Conservation (phyloP, 2,113 vertebrate genomes). For the Corythornis cristatus region DNA sequence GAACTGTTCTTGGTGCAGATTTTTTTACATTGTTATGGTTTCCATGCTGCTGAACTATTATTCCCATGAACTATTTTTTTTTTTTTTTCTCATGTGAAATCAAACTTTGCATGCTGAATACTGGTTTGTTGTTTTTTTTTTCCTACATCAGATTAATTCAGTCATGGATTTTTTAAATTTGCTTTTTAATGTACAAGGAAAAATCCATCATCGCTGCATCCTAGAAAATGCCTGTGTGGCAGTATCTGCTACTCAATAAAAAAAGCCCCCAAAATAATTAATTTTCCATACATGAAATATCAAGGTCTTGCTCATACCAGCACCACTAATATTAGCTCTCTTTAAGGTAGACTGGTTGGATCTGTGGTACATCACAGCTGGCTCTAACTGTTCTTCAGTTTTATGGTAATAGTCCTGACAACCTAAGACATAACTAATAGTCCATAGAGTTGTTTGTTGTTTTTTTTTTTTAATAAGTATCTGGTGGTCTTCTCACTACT, state of each 20-base stretch:
- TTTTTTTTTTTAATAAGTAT: background rate
- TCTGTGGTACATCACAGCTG: background rate
- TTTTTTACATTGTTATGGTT: background rate
- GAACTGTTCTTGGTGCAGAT: rapidly evolving
- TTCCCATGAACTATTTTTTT: too few relatives aligned
- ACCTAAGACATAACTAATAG: background rate
- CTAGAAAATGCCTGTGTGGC: background rate
- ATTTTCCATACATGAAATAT: background rate
- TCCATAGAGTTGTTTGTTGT: too few relatives aligned
- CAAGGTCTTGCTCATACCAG: background rate
- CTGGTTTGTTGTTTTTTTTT: background rate
- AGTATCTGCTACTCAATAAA: background rate
- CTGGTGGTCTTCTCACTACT: background rate
- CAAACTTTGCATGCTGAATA: background rate
- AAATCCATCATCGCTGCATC: background rate
- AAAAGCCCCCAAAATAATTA: background rate
- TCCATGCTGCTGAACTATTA: background rate
- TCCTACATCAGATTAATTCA: background rate
- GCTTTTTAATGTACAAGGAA: background rate
- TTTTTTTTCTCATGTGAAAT: background rate
- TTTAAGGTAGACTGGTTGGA: background rate
- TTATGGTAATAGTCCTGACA: background rate
- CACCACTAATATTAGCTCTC: background rate
- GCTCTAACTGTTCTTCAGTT: background rate
- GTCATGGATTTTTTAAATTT: background rate